phyloP scores from a whole-genome alignment of 2,888 invertebrate species.

The Smittia sp. region DNA sequence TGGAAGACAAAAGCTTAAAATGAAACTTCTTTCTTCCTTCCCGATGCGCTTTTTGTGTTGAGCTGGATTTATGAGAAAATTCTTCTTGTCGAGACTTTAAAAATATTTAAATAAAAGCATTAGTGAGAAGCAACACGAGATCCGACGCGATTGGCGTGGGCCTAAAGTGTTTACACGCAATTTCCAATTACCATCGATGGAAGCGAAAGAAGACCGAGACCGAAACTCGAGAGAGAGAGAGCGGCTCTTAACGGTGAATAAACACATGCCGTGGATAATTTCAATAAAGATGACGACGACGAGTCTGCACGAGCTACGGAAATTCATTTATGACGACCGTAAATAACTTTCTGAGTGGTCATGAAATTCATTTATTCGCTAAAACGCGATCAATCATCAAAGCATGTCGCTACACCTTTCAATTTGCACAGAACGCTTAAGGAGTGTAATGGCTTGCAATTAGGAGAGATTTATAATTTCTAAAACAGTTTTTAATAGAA shows the following conservation, averaged over 20 bases:
- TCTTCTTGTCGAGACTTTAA: background rate
- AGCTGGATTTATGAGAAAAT: background rate
- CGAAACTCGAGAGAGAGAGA: background rate
- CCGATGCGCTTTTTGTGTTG: background rate
- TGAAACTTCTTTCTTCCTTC: background rate
- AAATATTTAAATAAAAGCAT: background rate
- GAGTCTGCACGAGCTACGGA: constrained; percentile 6
- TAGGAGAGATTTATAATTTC: too few relatives aligned
- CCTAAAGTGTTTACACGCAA: constrained; percentile 9
- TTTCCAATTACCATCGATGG: constrained; percentile 4
- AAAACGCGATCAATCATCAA: too few relatives aligned
- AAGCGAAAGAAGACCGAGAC: background rate
- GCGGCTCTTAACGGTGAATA: background rate
- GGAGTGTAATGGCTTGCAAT: too few relatives aligned
- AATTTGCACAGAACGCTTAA: too few relatives aligned
- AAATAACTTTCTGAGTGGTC: too few relatives aligned
- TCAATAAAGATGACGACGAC: background rate
- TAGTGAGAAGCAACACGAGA: background rate
- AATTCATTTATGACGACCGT: background rate
- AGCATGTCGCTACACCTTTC: too few relatives aligned
- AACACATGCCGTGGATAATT: background rate
- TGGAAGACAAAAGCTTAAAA: too few relatives aligned
- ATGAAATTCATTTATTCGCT: too few relatives aligned
- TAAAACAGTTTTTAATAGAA: too few relatives aligned
- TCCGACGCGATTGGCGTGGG: background rate